These are phyloP conservation scores for Eudorcas thomsonii DNA, from an alignment of 2,113 vertebrate genomes.

Conservation along the genomic window DNA sequence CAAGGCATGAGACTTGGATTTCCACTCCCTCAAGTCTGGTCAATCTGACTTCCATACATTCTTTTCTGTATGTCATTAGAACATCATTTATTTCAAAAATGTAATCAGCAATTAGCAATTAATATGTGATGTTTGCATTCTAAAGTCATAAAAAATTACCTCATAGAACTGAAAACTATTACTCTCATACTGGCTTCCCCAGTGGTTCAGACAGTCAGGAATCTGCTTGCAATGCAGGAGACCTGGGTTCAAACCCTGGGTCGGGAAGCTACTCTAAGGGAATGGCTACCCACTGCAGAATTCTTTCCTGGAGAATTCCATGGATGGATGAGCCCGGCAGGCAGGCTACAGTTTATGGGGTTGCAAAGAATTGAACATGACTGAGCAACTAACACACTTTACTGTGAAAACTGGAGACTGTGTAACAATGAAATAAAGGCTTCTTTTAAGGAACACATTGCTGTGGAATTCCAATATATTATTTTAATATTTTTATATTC, in stretches of 20 bases:
- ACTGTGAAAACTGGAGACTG: neutral
- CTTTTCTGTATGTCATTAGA: neutral
- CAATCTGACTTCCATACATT: neutral
- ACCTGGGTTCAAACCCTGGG: neutral
- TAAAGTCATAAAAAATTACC: neutral
- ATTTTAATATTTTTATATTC: neutral
- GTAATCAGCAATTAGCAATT: neutral
- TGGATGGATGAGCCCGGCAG: neutral
- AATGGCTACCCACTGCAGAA: neutral
- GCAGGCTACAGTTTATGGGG: neutral
- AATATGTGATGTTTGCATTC: neutral
- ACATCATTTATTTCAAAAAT: neutral
- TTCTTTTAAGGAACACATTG: neutral
- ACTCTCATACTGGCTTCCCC: neutral
- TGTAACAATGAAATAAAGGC: neutral
- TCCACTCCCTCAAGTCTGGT: neutral
- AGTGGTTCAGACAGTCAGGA: neutral
- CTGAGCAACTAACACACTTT: neutral
- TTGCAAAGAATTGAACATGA: fast-evolving
- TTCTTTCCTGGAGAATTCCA: neutral
- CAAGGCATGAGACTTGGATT: neutral
- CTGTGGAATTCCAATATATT: neutral
- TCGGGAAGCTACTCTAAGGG: neutral
- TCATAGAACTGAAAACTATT: neutral
- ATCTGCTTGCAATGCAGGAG: neutral